Conservation (phyloP, 1,140 invertebrate species). For the Philopotamus ludificatus region DNA sequence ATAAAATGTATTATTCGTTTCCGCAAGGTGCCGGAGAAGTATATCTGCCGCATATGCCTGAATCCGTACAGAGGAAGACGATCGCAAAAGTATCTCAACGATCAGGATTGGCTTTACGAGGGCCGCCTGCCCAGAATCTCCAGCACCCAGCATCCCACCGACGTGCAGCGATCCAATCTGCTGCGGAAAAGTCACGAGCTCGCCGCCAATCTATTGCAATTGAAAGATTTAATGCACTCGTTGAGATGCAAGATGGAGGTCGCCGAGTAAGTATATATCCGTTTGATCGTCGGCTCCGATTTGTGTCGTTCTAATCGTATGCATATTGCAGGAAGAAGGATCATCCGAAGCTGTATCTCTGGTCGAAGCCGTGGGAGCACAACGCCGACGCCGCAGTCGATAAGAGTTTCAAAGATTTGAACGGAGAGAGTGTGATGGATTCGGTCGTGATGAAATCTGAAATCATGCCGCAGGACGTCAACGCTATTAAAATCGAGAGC, state of each 20-base stretch:
- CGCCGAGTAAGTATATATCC: constrained; percentile 70
- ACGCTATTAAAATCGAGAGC: neutral
- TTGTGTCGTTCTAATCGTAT: too few species aligned
- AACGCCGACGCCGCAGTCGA: neutral
- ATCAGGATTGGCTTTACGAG: constrained; percentile 85
- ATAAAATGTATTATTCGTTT: constrained; percentile 8
- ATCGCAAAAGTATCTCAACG: constrained; percentile 73
- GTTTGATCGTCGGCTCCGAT: too few species aligned
- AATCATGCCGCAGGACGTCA: neutral
- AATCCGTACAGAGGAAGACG: constrained; percentile 71
- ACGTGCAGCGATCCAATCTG: constrained; percentile 49
- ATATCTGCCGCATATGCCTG: constrained; percentile 84
- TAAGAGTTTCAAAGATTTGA: neutral
- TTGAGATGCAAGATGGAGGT: constrained; percentile 75
- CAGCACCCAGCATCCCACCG: constrained; percentile 49
- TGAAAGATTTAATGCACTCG: constrained; percentile 69
- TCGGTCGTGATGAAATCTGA: too few species aligned
- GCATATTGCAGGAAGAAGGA: constrained; percentile 66
- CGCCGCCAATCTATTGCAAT: constrained; percentile 66
- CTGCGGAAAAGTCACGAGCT: constrained; percentile 71
- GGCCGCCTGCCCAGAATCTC: constrained; percentile 61
- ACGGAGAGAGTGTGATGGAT: neutral
- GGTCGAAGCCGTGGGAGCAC: constrained; percentile 81
- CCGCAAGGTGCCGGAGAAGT: constrained; percentile 82
- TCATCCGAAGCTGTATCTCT: constrained; percentile 81